Percentiles rank a stretch among this genome's conserved stretches.
Evolutionary conservation across 2,113 vertebrate species (phyloP).

Genomic region (Oriolus oriolus): DNA sequence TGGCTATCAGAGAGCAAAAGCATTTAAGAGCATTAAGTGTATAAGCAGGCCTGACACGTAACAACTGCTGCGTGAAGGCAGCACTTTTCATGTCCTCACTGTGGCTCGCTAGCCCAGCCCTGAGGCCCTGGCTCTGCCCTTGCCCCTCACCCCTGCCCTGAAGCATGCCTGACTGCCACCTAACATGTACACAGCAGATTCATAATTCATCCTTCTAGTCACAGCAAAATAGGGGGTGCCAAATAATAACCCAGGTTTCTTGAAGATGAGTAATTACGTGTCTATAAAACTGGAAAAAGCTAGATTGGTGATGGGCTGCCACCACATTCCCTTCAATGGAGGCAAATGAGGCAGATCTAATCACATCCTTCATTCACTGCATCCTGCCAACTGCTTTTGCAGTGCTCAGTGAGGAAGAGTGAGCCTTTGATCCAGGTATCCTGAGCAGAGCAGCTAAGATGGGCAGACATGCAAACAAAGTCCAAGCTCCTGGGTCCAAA

Average conservation of each 20-base stretch:
- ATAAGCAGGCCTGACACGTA: neutral
- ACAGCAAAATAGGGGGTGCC: neutral
- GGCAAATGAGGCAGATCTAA: neutral
- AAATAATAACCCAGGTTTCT: neutral
- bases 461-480: neutral
- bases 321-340: neutral
- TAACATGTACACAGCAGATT: neutral
- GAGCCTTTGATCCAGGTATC: neutral
- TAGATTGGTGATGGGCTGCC: neutral
- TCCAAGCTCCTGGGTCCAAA: neutral
- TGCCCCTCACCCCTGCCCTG: neutral
- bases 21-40: neutral
- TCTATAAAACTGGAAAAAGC: neutral
- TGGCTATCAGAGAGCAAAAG: neutral
- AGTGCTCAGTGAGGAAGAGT: neutral
- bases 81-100: neutral
- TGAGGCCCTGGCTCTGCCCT: neutral
- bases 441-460: neutral
- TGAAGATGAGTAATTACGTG: neutral
- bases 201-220: neutral
- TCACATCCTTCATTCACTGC: neutral
- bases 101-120: neutral
- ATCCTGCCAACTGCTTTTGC: neutral
- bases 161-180: neutral
- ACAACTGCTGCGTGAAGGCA: neutral